Percentiles rank a stretch among this genome's conserved stretches.
Evolutionary conservation across 2,888 invertebrate genomes (phyloP).

Genomic region (Cephus nigrinus): DNA sequence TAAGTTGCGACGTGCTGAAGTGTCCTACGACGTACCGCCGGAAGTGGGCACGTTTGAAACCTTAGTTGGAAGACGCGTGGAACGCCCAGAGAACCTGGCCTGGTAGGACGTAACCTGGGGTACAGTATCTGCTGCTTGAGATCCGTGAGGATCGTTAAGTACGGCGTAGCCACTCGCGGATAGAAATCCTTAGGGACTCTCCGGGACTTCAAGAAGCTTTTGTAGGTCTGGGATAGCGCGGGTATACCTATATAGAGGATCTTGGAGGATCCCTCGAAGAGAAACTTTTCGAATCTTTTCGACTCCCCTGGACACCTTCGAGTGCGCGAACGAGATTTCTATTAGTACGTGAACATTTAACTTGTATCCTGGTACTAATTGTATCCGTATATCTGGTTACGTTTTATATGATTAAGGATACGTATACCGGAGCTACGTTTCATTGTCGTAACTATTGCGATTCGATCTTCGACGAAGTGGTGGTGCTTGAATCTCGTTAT

Average conservation of each 20-base stretch:
- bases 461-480: not conserved
- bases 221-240: not conserved
- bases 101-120: not conserved
- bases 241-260: not conserved
- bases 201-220: not conserved
- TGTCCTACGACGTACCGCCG: conserved; percentile 7
- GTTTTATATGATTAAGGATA: not conserved
- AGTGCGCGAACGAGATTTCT: not conserved
- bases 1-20: conserved; percentile 36
- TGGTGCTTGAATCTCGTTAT: not conserved
- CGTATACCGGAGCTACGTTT: not conserved
- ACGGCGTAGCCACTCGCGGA: not conserved
- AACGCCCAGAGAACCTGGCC: not conserved
- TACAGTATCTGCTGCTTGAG: not conserved
- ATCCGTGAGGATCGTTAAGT: not conserved
- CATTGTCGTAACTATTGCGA: not conserved
- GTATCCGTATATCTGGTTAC: not conserved
- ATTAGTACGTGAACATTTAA: not conserved
- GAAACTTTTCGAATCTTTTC: not conserved
- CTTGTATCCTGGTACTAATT: not conserved
- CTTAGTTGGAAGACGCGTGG: not conserved
- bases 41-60: not conserved
- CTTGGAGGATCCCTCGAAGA: not conserved
- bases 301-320: not conserved
- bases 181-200: not conserved